Percentiles rank a stretch among this genome's conserved stretches.
These are phyloP conservation scores for Montifringilla adamsi DNA, from an alignment of 2,113 vertebrate genomes.

Conservation along the genomic window DNA sequence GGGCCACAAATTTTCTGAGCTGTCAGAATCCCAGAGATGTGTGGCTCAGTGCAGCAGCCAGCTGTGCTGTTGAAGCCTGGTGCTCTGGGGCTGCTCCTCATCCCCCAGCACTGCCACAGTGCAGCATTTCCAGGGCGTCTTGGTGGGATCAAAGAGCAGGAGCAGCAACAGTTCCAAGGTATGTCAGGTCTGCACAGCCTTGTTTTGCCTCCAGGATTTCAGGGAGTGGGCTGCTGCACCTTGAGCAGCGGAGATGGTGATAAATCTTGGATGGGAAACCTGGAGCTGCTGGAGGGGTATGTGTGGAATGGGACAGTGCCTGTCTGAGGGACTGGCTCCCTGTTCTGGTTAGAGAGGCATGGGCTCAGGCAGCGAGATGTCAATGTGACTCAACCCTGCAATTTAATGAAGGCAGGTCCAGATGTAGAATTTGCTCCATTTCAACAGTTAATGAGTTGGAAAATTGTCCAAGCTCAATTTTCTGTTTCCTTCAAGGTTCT, in stretches of 20 bases:
- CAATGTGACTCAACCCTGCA: background rate
- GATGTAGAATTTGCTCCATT: slow-evolving; percentile 17
- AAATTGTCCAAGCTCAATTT: slow-evolving; percentile 33
- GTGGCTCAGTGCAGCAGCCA: background rate
- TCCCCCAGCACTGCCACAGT: background rate
- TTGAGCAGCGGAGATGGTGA: background rate
- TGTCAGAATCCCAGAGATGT: background rate
- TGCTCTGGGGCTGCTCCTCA: background rate
- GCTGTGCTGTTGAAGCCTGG: background rate
- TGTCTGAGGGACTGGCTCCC: background rate
- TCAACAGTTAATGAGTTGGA: slow-evolving; percentile 30
- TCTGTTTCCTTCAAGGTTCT: slow-evolving; percentile 26
- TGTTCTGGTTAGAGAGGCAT: background rate
- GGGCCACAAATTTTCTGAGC: background rate
- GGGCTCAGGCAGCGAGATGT: background rate
- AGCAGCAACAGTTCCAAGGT: background rate
- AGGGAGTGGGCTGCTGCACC: background rate
- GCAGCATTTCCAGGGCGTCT: background rate
- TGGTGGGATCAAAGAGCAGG: background rate
- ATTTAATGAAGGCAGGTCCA: background rate
- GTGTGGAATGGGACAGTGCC: background rate
- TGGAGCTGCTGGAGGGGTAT: background rate
- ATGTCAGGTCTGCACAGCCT: background rate
- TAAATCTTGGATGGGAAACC: background rate
- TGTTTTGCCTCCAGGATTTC: background rate